phyloP scores from a whole-genome alignment of 2,888 invertebrate species.

The Lacanobia wlatinum region DNA sequence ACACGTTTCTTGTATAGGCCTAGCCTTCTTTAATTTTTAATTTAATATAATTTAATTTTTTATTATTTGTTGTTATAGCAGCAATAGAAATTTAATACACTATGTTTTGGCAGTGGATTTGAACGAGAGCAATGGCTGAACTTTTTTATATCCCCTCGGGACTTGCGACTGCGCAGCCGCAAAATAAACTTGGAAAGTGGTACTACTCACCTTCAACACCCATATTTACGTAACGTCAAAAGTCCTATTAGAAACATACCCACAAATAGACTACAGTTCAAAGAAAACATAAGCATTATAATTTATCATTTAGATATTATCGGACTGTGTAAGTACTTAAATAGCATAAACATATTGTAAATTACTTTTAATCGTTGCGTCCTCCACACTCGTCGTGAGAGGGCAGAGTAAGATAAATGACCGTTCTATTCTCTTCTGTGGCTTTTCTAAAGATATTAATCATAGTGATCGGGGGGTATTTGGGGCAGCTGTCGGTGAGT shows the following conservation, averaged over 20 bases:
- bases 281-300: conserved; percentile 24
- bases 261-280: conserved; percentile 15
- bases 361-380: conserved; percentile 43
- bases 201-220: too few species aligned
- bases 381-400: conserved; percentile 24
- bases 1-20: too few species aligned
- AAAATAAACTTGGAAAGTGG: too few species aligned
- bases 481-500: conserved; percentile 72
- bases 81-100: too few species aligned
- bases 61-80: too few species aligned
- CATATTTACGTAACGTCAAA: conserved; percentile 13
- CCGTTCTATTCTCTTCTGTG: conserved; percentile 11
- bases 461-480: conserved; percentile 59
- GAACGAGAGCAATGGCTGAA: too few species aligned
- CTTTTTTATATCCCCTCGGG: too few species aligned
- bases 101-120: too few species aligned
- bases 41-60: too few species aligned
- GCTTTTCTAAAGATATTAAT: conserved; percentile 52
- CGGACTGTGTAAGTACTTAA: conserved; percentile 15
- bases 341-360: conserved; percentile 36
- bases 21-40: too few species aligned
- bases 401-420: conserved; percentile 37
- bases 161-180: too few species aligned
- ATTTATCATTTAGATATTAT: conserved; percentile 50
- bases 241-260: not conserved